A percentile compares a stretch with the other conserved stretches of the same genome.
phyloP scores from a whole-genome alignment of 2,113 vertebrate genomes.

The Leptobrachium leishanense region DNA sequence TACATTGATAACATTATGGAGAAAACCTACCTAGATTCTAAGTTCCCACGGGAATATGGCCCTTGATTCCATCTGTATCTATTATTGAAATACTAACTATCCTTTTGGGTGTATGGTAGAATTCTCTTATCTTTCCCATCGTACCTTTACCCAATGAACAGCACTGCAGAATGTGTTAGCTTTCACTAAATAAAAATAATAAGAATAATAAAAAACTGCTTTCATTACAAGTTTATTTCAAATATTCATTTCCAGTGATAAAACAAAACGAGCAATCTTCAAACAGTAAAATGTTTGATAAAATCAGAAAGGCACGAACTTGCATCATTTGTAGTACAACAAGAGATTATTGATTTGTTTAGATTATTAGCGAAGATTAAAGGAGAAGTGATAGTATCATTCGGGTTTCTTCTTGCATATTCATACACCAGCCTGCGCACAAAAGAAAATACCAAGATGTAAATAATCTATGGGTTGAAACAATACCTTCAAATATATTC shows the following conservation, averaged over 20 bases:
- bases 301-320: background rate
- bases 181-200: no score
- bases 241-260: background rate
- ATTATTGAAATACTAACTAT: no score
- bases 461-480: no score
- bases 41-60: no score
- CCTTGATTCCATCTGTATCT: no score
- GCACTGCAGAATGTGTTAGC: no score
- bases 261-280: background rate
- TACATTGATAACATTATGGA: no score
- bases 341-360: background rate
- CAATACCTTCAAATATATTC: no score
- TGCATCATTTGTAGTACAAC: conserved; percentile 4
- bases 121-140: no score
- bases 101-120: no score
- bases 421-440: conserved; percentile 11
- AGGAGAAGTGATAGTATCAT: background rate
- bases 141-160: no score
- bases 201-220: background rate
- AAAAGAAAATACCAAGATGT: background rate
- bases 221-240: background rate
- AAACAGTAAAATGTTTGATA: conserved; percentile 2
- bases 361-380: background rate
- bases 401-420: conserved; percentile 18
- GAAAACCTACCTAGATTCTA: no score